Conservation (phyloP, 2,888 invertebrate genomes). For the Acrobasis suavella region DNA sequence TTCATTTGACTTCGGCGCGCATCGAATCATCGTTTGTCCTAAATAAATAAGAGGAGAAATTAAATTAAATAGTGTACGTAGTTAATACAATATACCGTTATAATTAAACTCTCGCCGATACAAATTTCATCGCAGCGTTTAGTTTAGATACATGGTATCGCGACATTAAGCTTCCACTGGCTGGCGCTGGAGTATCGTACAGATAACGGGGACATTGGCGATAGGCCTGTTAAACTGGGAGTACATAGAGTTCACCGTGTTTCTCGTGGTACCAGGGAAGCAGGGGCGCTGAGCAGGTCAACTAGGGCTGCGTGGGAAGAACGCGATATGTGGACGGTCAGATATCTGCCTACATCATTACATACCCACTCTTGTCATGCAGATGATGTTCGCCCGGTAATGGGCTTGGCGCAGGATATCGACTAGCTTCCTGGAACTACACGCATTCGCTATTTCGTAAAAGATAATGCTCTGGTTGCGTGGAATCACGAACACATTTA, state of each 20-base stretch:
- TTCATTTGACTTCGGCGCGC: no score
- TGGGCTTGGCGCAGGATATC: constrained; percentile 37
- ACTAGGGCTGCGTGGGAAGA: constrained; percentile 57
- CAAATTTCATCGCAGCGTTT: constrained; percentile 7
- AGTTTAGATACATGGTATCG: constrained; percentile 14
- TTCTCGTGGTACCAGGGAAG: constrained; percentile 40
- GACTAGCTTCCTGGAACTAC: constrained; percentile 41
- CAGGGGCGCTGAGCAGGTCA: constrained; percentile 49
- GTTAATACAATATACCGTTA: not conserved
- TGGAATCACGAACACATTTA: constrained; percentile 16
- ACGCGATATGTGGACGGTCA: constrained; percentile 26
- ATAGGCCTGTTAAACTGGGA: constrained; percentile 46
- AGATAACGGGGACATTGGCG: constrained; percentile 65
- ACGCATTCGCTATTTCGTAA: constrained; percentile 38
- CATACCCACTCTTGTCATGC: constrained; percentile 36
- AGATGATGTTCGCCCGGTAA: constrained; percentile 36
- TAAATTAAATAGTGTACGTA: no score
- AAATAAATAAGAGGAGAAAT: no score
- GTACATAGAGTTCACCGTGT: constrained; percentile 53
- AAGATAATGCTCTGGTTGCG: constrained; percentile 29
- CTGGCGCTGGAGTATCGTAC: constrained; percentile 32
- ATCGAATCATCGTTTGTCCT: no score
- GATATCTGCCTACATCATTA: constrained; percentile 30
- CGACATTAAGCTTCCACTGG: constrained; percentile 39
- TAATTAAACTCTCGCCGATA: not conserved